phyloP scores from a whole-genome alignment of 2,888 invertebrate species.

The Apamea crenata region DNA sequence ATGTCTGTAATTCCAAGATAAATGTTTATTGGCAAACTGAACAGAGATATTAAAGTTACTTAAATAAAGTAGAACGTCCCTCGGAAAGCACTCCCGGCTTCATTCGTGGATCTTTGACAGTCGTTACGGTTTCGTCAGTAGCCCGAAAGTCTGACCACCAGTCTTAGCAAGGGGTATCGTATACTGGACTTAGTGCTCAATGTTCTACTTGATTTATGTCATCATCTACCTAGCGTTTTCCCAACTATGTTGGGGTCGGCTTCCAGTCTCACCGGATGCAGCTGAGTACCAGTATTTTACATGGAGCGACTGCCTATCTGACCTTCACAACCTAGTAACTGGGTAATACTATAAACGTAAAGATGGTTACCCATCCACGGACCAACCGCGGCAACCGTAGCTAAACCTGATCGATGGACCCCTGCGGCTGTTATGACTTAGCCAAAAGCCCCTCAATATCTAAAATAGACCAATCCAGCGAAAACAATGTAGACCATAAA shows the following conservation, averaged over 20 bases:
- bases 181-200: no score
- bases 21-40: slow-evolving; percentile 24
- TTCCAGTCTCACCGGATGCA: no score
- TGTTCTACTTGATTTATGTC: no score
- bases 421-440: not conserved
- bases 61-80: not conserved
- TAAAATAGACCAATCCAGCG: slow-evolving; percentile 38
- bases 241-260: no score
- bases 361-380: not conserved
- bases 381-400: not conserved
- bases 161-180: no score
- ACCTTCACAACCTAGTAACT: not conserved
- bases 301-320: not conserved
- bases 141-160: no score
- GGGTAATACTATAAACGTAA: no score
- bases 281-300: no score
- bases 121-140: no score
- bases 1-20: slow-evolving; percentile 2
- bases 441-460: not conserved
- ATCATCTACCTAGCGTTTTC: no score
- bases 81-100: no score
- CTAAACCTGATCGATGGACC: not conserved
- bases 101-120: no score
- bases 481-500: slow-evolving; percentile 65
- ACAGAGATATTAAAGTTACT: not conserved